Conservation (phyloP, 37 sponge, comb jelly and placozoan genomes). For the Eunapius fragilis region DNA sequence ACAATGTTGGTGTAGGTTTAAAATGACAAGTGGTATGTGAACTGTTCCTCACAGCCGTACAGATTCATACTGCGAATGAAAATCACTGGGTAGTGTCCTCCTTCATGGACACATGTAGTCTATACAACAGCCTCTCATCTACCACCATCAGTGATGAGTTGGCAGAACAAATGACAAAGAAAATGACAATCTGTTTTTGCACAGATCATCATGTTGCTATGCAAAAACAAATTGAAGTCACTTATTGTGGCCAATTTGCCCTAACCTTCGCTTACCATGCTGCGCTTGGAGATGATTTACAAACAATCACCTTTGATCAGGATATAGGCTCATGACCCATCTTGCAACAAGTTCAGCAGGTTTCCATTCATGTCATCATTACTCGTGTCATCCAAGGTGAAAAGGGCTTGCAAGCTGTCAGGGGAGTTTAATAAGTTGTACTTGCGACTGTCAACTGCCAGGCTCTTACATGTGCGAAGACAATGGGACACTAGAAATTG, state of each 20-base stretch:
- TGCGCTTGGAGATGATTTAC: too few relatives aligned
- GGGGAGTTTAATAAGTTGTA: slow-evolving; percentile 4
- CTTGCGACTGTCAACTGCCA: slow-evolving; percentile 21
- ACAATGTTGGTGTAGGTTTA: background rate
- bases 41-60: background rate
- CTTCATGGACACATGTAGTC: background rate
- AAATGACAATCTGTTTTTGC: background rate
- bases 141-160: background rate
- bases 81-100: slow-evolving; percentile 8
- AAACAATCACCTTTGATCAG: background rate
- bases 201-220: background rate
- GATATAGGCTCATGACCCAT: slow-evolving; percentile 7
- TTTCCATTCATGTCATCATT: too few relatives aligned
- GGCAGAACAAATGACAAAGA: background rate
- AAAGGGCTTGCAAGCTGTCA: background rate
- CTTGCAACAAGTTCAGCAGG: background rate
- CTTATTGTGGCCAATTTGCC: slow-evolving; percentile 6
- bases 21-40: background rate
- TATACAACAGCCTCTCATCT: background rate
- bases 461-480: too few relatives aligned
- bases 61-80: background rate
- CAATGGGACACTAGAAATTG: too few relatives aligned
- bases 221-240: slow-evolving; percentile 8
- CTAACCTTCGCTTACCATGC: slow-evolving; percentile 5
- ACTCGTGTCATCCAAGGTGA: background rate